Base-by-base conservation (phyloP, 2,797 vertebrate species). In the Pseudochromis fuscus region DNA sequence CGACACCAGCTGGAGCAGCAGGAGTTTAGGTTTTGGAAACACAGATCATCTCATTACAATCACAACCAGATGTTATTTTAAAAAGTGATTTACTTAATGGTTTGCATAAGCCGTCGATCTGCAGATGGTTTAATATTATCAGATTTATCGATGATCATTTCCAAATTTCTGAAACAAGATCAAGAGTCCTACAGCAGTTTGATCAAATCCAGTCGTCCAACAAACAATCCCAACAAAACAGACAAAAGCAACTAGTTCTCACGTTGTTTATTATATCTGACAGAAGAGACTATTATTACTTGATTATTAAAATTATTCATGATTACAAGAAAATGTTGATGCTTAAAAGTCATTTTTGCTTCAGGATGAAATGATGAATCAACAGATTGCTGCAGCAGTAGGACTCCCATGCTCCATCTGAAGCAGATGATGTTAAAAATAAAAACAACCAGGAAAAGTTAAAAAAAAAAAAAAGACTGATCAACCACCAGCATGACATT, bases 401-500 rank as follows among this genome's bases (percentile, higher is more conserved):
- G 38, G 49, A 73, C 40, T 56, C 5, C 6, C 70, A 12, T 15
- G 25, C 8, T 58, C 12, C 46, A 46, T 63, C 19, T 52, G 31
- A 51, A 64, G 9, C 15, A n/a, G 27, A 56, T 37, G 8, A 24
- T 59, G n/a, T 71, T 35, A 76, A 67, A 67, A 38, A 73, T 35
- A 76, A 67, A 67, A 38, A 42, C 7, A 60, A 58, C 18, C 38
- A 51, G 28, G 3, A 9, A 15, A 35, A 51, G 18, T 8, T 4
- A 49, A 40, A 44, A 65, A 18, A 24, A 31, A 60, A 69, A 56
- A 27, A 55, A 25, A 49, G 31, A 25, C 31, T 55, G 75, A 82
- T 81, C 72, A 79, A 58, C 66, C 67, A 65, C 64, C 67, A 69
- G 71, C 68, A 59, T 84, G 82, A 86, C 82, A 86, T 83, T 87